phyloP scores from a whole-genome alignment of 2,113 vertebrate species.

The Ameiurus melas region DNA sequence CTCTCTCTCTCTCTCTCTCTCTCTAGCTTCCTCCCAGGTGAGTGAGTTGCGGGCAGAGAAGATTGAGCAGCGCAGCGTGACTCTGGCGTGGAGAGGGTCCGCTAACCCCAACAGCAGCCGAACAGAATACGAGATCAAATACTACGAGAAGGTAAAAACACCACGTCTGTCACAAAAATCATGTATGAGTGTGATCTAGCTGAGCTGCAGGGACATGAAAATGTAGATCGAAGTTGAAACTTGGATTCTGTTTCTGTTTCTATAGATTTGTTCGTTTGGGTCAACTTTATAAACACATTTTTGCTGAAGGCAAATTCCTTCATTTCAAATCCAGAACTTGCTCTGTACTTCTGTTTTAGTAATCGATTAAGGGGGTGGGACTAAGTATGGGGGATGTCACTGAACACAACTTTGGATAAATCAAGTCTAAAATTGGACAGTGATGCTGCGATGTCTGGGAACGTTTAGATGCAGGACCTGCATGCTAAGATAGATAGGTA shows the following conservation, averaged over 20 bases:
- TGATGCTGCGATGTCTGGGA: too few relatives aligned
- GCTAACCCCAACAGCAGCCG: slow-evolving; percentile 73
- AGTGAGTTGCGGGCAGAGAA: slow-evolving; percentile 82
- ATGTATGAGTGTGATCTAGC: too few relatives aligned
- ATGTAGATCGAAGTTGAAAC: background rate
- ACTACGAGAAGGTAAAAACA: slow-evolving; percentile 88
- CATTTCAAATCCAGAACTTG: background rate
- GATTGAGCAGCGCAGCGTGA: slow-evolving; percentile 87
- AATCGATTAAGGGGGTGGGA: background rate
- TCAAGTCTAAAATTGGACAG: background rate
- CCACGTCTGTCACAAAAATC: background rate
- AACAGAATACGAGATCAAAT: slow-evolving; percentile 91
- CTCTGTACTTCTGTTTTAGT: background rate
- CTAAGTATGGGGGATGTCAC: background rate
- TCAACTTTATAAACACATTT: background rate
- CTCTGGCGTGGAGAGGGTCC: slow-evolving; percentile 85
- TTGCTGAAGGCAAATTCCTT: background rate
- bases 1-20: slow-evolving; percentile 37
- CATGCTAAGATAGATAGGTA: background rate
- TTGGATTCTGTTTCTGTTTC: background rate
- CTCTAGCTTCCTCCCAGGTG: slow-evolving; percentile 76
- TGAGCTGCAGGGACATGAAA: background rate
- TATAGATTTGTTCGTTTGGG: background rate
- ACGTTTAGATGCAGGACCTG: too few relatives aligned
- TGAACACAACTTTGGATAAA: background rate